Percentiles rank a stretch among this genome's conserved stretches.
Conservation (phyloP, 2,113 vertebrate genomes). For the Ascaphus truei region DNA sequence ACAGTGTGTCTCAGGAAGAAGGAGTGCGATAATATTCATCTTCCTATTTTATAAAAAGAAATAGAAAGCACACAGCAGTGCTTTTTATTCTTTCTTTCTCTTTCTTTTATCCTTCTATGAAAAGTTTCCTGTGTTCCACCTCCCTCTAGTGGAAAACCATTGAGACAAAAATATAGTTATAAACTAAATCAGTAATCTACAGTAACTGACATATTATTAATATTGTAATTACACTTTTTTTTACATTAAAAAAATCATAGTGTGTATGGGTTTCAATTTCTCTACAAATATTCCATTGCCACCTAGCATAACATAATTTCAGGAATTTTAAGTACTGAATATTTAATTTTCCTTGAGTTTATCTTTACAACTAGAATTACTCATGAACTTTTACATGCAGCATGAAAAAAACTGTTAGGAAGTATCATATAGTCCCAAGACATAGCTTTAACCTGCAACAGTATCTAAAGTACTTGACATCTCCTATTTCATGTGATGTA, state of each 20-base stretch:
- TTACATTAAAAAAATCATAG: too few species aligned
- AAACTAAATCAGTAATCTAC: too few species aligned
- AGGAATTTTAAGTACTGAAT: not conserved
- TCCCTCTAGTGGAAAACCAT: constrained; percentile 30
- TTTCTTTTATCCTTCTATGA: not conserved
- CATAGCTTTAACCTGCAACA: constrained; percentile 28
- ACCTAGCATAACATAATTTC: too few species aligned
- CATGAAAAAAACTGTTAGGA: not conserved
- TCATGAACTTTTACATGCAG: not conserved
- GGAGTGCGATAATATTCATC: not conserved
- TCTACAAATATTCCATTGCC: too few species aligned
- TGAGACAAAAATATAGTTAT: too few species aligned
- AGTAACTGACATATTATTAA: too few species aligned
- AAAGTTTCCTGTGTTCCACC: not conserved
- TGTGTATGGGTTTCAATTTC: too few species aligned
- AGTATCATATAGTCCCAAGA: constrained; percentile 28
- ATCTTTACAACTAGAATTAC: not conserved
- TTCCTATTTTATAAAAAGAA: not conserved
- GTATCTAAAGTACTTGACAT: constrained; percentile 17
- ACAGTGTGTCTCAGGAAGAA: not conserved
- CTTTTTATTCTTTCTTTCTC: not conserved
- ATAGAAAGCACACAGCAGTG: not conserved
- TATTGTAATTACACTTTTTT: too few species aligned
- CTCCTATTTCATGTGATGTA: constrained; percentile 29
- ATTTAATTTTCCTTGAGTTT: not conserved